Conservation (phyloP, 2,113 vertebrate species). For the sheep (Ovis aries) region ARS-UI_Ramb_v3.0 NC_056056.1:141661001-141661500, state of each 20-base stretch:
- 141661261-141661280: neutral
- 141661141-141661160: neutral
- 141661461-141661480: neutral
- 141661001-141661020: neutral
- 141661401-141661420: neutral
- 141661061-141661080: neutral
- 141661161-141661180: neutral
- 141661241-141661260: neutral
- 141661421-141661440: neutral
- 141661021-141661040: neutral
- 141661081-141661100: neutral
- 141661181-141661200: neutral
- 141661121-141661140: neutral
- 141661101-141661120: neutral
- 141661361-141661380: neutral
- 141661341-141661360: neutral
- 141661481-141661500: neutral
- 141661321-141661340: neutral
- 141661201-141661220: neutral
- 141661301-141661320: neutral
- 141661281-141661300: neutral
- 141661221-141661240: neutral
- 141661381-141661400: neutral
- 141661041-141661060: neutral
- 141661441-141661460: neutral